A percentile compares a stretch with the other conserved stretches of the same genome.
These are phyloP conservation scores for Lithobates sylvaticus DNA, from an alignment of 2,797 vertebrate species.

Conservation along the genomic window DNA sequence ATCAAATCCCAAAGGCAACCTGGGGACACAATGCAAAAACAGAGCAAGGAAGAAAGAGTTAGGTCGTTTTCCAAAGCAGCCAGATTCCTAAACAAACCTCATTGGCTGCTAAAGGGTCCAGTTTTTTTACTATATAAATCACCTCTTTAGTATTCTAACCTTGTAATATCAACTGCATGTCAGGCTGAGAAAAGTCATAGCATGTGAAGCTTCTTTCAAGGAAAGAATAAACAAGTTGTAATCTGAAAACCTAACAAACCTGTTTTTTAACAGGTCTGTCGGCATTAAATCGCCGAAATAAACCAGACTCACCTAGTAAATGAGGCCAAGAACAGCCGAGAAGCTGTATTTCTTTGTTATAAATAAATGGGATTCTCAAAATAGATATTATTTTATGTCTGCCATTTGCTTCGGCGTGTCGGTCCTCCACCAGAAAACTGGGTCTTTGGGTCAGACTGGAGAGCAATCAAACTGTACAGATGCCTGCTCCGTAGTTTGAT, in stretches of 20 bases:
- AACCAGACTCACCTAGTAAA: neutral
- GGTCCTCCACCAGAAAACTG: neutral
- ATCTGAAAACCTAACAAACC: slow-evolving; percentile 21
- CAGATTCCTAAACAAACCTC: neutral
- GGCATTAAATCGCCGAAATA: neutral
- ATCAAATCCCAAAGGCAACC: too few relatives aligned
- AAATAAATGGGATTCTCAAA: neutral
- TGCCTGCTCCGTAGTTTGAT: neutral
- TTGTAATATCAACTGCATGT: neutral
- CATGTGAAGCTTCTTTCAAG: neutral
- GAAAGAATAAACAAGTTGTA: neutral
- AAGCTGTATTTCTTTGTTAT: neutral
- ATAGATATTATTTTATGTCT: neutral
- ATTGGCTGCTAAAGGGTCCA: neutral
- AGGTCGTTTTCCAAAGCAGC: too few relatives aligned
- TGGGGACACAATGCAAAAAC: too few relatives aligned
- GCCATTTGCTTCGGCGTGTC: neutral
- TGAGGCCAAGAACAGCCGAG: neutral
- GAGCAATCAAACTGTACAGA: too few relatives aligned
- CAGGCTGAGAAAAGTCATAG: neutral
- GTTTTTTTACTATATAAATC: neutral
- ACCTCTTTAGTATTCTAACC: neutral
- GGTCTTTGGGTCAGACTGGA: neutral
- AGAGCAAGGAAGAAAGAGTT: too few relatives aligned
- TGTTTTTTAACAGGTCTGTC: neutral